A percentile compares a stretch with the other conserved stretches of the same genome.
Conservation (phyloP, 2,113 vertebrate genomes). For the Condylura cristata region DNA sequence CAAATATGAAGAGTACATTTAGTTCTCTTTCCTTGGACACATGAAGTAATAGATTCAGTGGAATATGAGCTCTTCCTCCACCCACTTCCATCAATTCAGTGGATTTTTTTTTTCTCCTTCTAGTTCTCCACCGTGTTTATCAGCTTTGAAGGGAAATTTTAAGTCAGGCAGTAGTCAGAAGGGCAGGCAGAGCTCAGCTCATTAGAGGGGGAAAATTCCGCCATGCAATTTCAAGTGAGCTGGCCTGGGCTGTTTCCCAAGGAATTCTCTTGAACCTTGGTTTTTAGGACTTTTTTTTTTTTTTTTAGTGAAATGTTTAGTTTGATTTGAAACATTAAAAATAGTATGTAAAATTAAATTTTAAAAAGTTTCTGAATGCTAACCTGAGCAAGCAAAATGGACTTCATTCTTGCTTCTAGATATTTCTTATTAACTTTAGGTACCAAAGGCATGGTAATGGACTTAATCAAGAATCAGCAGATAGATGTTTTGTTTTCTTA, state of each 20-base stretch:
- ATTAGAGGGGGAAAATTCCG: slow-evolving; percentile 27
- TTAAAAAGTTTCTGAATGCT: neutral
- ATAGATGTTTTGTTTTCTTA: neutral
- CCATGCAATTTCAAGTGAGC: slow-evolving; percentile 35
- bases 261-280: slow-evolving; percentile 26
- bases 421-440: neutral
- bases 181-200: slow-evolving; percentile 41
- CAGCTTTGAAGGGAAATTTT: slow-evolving; percentile 51
- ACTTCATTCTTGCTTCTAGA: neutral
- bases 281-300: neutral
- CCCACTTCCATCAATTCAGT: slow-evolving; percentile 76
- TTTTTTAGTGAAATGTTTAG: neutral
- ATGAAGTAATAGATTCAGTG: slow-evolving; percentile 66
- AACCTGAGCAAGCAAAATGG: neutral
- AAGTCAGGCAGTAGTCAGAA: slow-evolving; percentile 25
- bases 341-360: neutral
- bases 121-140: slow-evolving; percentile 42
- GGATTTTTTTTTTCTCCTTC: slow-evolving; percentile 37
- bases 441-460: neutral
- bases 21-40: slow-evolving; percentile 65
- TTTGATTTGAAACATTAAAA: slow-evolving; percentile 52
- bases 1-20: slow-evolving; percentile 8
- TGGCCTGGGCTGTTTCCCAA: slow-evolving; percentile 14
- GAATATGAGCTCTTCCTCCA: slow-evolving; percentile 76
- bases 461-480: neutral